Evolutionary conservation across 1,140 invertebrate species (phyloP), one percentile per base, ranked within the genome.

Genomic region (Drosophila lacertosa): DNA sequence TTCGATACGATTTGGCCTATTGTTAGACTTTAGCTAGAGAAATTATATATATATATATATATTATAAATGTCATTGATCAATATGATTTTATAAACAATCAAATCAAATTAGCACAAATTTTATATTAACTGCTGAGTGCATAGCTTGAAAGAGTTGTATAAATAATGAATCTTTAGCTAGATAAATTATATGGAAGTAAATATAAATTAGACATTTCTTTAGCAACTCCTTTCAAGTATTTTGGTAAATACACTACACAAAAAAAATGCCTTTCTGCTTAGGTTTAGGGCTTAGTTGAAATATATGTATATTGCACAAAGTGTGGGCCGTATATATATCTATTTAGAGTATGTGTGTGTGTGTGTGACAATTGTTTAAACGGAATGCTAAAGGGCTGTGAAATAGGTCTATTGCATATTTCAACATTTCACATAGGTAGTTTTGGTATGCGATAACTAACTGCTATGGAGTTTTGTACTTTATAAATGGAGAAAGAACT

Each of bases 381-480:
- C 66, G 66, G 48, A 62, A 68, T 68, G 66, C 48, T 63, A n/a
- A 22, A 18, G 40, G 66, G 59, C 50, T 63, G 42, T 69, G n/a
- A 29, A 33, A 26, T 47, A 7, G 42, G 32, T 45, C 29, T 55
- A 37, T 55, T 42, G 26, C 40, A 29, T 59, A 47, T 59, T 33
- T 18, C n/a, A 29, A 29, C 9, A 29, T 29, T 54, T 18, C 22
- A 54, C 9, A 39, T 55, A 57, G 20, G 15, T 57, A 42, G 24
- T 22, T 62, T 33, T 53, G 47, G 55, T 44, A 26, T 24, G 50
- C 11, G 42, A 65, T 42, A 39, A 68, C 59, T 77, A 80, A n/a
- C n/a, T 79, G 74, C 76, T 83, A 48, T 64, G 60, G 51, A 44
- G 74, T 42, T 83, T 83, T 80, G 63, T 73, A 83, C 63, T 84